Percentiles rank a stretch among this genome's conserved stretches.
Evolutionary conservation across 2,113 vertebrate genomes (phyloP).

Genomic region (Gymnobelideus leadbeateri): DNA sequence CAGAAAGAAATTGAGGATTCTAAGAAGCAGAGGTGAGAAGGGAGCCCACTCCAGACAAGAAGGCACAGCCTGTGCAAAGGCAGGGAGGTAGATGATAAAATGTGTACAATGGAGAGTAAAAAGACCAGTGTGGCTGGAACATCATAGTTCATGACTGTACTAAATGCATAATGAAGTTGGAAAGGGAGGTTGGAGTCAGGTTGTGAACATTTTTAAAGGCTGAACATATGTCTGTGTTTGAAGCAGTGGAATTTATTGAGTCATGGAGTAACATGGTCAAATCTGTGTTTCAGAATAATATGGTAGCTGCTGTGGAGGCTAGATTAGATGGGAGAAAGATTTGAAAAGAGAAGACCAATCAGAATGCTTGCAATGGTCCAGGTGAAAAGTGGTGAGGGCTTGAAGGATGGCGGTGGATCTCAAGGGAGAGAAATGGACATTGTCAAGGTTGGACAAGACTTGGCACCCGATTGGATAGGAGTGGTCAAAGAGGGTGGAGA

Average conservation of each 20-base stretch:
- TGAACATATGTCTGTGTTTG: not conserved
- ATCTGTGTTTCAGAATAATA: not conserved
- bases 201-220: not conserved
- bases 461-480: not conserved
- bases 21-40: not conserved
- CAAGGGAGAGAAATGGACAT: no score
- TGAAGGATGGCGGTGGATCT: no score
- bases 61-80: not conserved
- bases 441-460: not conserved
- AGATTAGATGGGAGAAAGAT: not conserved
- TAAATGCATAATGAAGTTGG: not conserved
- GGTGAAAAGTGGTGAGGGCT: no score
- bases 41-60: not conserved
- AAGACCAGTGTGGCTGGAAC: not conserved
- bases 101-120: not conserved
- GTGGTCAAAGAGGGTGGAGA: not conserved
- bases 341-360: not conserved
- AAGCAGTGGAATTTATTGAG: not conserved
- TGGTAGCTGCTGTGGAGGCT: not conserved
- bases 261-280: not conserved
- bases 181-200: not conserved
- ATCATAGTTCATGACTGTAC: not conserved
- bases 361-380: no score
- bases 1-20: not conserved
- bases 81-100: not conserved